A percentile compares a stretch with the other conserved stretches of the same genome.
phyloP scores from a whole-genome alignment of 2,797 vertebrate genomes.

The Poeciliopsis gracilis region DNA sequence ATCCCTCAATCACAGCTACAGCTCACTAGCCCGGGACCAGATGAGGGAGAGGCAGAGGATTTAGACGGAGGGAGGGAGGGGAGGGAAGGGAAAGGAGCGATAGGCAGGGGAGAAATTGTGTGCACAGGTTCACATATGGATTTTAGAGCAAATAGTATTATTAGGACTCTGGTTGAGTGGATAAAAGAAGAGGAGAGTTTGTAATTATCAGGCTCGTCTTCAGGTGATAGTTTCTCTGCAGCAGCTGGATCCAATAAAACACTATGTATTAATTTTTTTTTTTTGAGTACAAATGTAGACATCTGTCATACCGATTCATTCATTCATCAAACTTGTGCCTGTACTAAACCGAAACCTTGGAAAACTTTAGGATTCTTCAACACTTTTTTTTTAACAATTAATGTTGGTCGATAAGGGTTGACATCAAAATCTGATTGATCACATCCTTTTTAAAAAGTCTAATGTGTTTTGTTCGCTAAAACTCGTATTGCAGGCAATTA shows the following conservation, averaged over 20 bases:
- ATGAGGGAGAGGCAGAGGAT: conserved; percentile 48
- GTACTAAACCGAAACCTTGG: background rate
- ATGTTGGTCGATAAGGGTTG: background rate
- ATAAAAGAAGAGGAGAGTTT: conserved; percentile 68
- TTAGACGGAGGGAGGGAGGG: conserved; percentile 22
- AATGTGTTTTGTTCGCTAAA: background rate
- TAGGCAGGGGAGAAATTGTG: conserved; percentile 45
- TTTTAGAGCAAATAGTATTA: conserved; percentile 77
- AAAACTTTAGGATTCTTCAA: background rate
- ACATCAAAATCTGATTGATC: background rate
- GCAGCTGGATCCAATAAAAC: conserved; percentile 54
- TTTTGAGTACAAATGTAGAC: background rate
- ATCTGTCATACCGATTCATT: conserved; percentile 21
- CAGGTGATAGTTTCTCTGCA: conserved; percentile 71
- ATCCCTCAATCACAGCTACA: conserved; percentile 83
- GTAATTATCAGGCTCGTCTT: conserved; percentile 74
- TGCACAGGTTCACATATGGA: conserved; percentile 66
- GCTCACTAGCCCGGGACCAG: conserved; percentile 73
- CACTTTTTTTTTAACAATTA: background rate
- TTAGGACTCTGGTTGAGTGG: conserved; percentile 63
- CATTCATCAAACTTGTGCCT: background rate
- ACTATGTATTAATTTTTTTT: conserved; percentile 56
- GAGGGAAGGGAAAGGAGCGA: conserved; percentile 42
- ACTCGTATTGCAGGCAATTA: background rate
- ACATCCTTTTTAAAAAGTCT: background rate